These are phyloP conservation scores for Hippocampus kuda DNA, from an alignment of 2,797 vertebrate genomes.

Conservation along the genomic window DNA sequence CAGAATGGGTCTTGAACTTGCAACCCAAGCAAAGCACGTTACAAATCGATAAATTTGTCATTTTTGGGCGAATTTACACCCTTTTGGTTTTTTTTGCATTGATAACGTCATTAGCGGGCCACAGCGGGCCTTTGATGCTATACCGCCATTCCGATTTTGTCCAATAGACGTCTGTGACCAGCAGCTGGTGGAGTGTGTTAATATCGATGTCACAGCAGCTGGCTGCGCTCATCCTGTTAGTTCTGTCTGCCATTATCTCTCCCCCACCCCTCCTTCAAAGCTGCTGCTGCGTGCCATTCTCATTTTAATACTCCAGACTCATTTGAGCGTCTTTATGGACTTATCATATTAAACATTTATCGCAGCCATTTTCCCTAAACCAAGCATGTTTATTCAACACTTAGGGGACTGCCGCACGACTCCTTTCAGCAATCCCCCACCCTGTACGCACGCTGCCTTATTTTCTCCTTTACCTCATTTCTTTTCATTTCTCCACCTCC, in stretches of 20 bases:
- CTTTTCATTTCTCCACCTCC: conserved; percentile 22
- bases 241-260: conserved; percentile 52
- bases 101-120: conserved; percentile 40
- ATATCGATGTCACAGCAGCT: conserved; percentile 64
- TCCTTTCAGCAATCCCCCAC: conserved; percentile 37
- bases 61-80: not conserved
- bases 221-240: conserved; percentile 63
- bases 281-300: conserved; percentile 47
- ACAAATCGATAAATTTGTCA: not conserved
- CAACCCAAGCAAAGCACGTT: not conserved
- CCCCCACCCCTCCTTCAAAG: conserved; percentile 35
- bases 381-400: conserved; percentile 72
- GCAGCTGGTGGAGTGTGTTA: conserved; percentile 62
- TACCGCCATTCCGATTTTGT: conserved; percentile 43
- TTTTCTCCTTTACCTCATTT: conserved; percentile 42
- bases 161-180: conserved; percentile 47
- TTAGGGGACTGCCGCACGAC: conserved; percentile 59
- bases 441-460: conserved; percentile 22
- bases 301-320: conserved; percentile 66
- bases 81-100: conserved; percentile 18
- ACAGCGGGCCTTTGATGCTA: conserved; percentile 36
- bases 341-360: conserved; percentile 72
- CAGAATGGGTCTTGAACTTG: not conserved
- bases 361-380: conserved; percentile 65
- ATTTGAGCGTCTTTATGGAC: conserved; percentile 68